These are phyloP conservation scores for Volucella zonaria DNA, from an alignment of 2,888 invertebrate species.

Conservation along the genomic window DNA sequence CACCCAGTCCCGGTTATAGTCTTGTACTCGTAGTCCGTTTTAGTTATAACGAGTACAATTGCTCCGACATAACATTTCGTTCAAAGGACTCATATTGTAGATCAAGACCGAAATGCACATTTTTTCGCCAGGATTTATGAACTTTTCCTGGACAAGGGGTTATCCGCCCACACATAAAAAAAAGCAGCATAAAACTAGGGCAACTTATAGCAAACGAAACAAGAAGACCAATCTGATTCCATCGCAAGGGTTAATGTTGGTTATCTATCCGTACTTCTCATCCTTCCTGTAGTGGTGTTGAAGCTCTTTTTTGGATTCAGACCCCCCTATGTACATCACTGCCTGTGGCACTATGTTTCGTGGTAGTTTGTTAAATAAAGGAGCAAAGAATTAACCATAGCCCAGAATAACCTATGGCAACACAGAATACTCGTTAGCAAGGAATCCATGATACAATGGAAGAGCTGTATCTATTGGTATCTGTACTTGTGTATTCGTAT, in stretches of 20 bases:
- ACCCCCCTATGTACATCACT: background rate
- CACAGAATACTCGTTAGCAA: background rate
- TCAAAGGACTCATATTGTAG: conserved; percentile 1
- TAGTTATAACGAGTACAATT: background rate
- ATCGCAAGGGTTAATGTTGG: conserved; percentile 63
- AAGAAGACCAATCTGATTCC: conserved; percentile 38
- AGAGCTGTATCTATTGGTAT: conserved; percentile 17
- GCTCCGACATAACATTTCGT: conserved; percentile 7
- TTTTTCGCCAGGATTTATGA: conserved; percentile 53
- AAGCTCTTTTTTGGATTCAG: conserved; percentile 40
- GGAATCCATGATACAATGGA: conserved; percentile 23
- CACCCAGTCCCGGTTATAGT: background rate
- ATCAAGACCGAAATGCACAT: conserved; percentile 32
- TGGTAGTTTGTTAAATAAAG: conserved; percentile 52
- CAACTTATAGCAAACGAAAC: conserved; percentile 15
- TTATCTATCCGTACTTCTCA: conserved; percentile 5
- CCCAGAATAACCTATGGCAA: background rate
- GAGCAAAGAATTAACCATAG: conserved; percentile 60
- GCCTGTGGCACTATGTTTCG: conserved; percentile 9
- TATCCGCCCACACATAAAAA: background rate
- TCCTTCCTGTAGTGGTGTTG: background rate
- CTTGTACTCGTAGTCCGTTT: no score
- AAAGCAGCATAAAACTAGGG: conserved; percentile 2
- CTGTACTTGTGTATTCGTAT: conserved; percentile 29
- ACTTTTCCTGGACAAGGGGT: conserved; percentile 28